Base-by-base conservation (phyloP, 2,113 vertebrate species). In the Onychorhynchus coronatus region DNA sequence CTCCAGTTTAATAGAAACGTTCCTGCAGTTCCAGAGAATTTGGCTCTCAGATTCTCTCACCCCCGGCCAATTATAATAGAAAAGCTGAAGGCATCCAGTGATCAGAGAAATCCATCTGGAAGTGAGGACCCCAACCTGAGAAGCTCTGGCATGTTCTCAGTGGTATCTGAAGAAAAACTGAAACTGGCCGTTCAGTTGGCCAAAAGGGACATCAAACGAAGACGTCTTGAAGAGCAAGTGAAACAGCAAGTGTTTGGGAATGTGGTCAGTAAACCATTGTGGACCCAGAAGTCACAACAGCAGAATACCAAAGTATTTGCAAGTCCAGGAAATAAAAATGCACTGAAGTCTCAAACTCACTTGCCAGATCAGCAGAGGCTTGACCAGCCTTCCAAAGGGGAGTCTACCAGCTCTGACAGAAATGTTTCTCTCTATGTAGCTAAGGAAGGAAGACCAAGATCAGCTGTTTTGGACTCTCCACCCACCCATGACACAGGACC, bases 101-200 rank as follows among this genome's bases (percentile, higher is more conserved):
- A 42, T 46, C 78, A 9, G 67, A 85, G 74, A 52, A 74, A 63
- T 41, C 31, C 16, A 9, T 30, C 71, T 85, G 79, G 55, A 41
- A 96, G 95, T 53, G 85, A 96, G 9, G 85, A 80, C n/a, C 63
- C 92, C 50, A 98, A 93, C 59, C n/a, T 80, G 39, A 91, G 76
- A 73, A 98, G 97, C 85, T 98, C 98, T 30, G 37, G 98, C 52
- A 95, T 97, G 30, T 99, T 99, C 95, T 99, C 99, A 4, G 93
- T 98, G 14, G 77, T 99, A 31, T 99, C 99, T 14, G 99, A 99
- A 96, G 99, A 99, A 62, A 98, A 97, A 75, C 97, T 99, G 55
- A 98, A 97, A 88, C 93, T 97, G 46, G 99, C 99, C 1, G 79
- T 99, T 67, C 98, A 98, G 46, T 94, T 99, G 53, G 99, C 99